Evolutionary conservation across 2,113 vertebrate genomes (phyloP).

Genomic region (Colistium nudipinnis): DNA sequence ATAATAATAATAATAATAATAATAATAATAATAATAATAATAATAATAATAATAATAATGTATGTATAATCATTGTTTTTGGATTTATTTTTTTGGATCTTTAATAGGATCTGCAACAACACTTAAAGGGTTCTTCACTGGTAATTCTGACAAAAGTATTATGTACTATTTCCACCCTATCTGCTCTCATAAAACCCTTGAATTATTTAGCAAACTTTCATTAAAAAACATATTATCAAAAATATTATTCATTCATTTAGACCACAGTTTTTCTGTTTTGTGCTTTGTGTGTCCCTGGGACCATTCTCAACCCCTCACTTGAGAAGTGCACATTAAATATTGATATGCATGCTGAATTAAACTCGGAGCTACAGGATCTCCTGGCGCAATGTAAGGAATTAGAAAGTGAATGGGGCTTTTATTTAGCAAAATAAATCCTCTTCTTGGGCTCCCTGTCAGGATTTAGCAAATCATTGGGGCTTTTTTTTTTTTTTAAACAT

Average conservation of each 20-base stretch:
- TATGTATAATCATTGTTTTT: too few relatives aligned
- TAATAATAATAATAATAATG: too few relatives aligned
- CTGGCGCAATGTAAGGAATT: too few relatives aligned
- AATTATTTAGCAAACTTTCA: conserved; percentile 33
- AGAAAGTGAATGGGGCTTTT: too few relatives aligned
- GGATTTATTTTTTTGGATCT: too few relatives aligned
- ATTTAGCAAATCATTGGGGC: too few relatives aligned
- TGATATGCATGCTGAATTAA: conserved; percentile 46
- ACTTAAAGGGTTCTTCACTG: too few relatives aligned
- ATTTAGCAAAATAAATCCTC: too few relatives aligned
- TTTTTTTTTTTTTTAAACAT: too few relatives aligned
- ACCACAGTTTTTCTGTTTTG: conserved; percentile 6
- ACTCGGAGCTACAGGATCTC: conserved; percentile 11
- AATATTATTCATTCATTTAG: conserved; percentile 40
- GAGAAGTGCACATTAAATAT: conserved; percentile 42
- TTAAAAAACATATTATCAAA: conserved; percentile 31
- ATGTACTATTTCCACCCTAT: conserved; percentile 1
- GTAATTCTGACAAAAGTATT: background rate
- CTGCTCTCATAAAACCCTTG: background rate
- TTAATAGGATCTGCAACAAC: background rate
- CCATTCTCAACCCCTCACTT: conserved; percentile 14
- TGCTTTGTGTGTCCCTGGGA: conserved; percentile 13
- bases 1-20: too few relatives aligned
- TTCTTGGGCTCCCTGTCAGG: too few relatives aligned
- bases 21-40: too few relatives aligned